A percentile compares a stretch with the other conserved stretches of the same genome.
These are phyloP conservation scores for Corvus moneduloides DNA, from an alignment of 2,113 vertebrate species.

Conservation along the genomic window DNA sequence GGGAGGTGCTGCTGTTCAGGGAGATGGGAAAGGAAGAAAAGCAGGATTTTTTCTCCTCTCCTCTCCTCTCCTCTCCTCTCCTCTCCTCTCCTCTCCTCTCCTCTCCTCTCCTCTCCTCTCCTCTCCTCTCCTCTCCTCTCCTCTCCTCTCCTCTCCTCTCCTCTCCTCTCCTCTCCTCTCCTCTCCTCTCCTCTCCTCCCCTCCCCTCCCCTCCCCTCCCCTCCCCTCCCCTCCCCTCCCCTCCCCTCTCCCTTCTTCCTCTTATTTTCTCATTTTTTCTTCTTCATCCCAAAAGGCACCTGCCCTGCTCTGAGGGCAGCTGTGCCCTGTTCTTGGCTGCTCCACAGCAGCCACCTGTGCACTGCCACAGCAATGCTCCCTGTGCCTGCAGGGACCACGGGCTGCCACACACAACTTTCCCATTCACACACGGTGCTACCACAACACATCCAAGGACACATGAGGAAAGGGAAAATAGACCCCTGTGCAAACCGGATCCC, in stretches of 20 bases:
- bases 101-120: too few species aligned
- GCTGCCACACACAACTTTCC: not conserved
- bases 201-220: rapidly evolving
- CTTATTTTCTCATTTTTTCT: not conserved
- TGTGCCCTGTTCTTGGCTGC: not conserved
- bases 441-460: not conserved
- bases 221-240: too few species aligned
- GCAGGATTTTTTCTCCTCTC: not conserved
- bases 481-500: not conserved
- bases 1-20: not conserved
- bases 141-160: rapidly evolving
- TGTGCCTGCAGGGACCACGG: not conserved
- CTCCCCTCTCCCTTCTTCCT: not conserved
- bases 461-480: not conserved
- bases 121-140: too few species aligned
- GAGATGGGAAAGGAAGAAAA: not conserved
- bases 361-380: not conserved
- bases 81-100: too few species aligned
- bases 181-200: too few species aligned
- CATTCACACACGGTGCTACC: not conserved
- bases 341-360: not conserved
- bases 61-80: not conserved
- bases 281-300: not conserved
- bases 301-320: not conserved
- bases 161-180: not conserved